A percentile compares a stretch with the other conserved stretches of the same genome.
phyloP scores from a whole-genome alignment of 2,888 invertebrate species.

The Oasisia sp. region DNA sequence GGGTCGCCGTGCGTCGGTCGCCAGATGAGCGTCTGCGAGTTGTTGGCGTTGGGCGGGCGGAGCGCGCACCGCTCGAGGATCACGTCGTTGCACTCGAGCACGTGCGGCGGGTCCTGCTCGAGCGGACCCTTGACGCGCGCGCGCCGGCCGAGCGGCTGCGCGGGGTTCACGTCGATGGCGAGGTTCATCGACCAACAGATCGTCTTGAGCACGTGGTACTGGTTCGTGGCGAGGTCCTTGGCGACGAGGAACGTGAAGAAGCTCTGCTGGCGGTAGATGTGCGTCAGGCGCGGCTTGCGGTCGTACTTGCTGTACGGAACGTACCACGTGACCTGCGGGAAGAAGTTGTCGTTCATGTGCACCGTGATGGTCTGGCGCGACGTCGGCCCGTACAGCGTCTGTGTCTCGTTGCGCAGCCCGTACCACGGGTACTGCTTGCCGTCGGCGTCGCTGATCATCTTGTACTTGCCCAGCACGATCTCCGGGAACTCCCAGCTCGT shows the following conservation, averaged over 20 bases:
- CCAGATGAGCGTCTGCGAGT: constrained; percentile 64
- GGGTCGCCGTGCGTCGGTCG: constrained; percentile 55
- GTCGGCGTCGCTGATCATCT: constrained; percentile 65
- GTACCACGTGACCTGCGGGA: constrained; percentile 63
- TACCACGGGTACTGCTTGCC: constrained; percentile 65
- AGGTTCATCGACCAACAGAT: constrained; percentile 61
- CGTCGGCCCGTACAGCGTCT: constrained; percentile 59
- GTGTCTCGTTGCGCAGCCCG: constrained; percentile 54
- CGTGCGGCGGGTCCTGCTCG: constrained; percentile 39
- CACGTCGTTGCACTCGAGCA: constrained; percentile 29
- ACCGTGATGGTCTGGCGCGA: constrained; percentile 57
- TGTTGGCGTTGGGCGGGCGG: constrained; percentile 62
- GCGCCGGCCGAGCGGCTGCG: constrained; percentile 56
- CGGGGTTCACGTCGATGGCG: constrained; percentile 61
- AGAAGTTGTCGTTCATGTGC: constrained; percentile 66
- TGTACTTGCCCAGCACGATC: constrained; percentile 59
- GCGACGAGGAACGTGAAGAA: constrained; percentile 65
- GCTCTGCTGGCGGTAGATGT: constrained; percentile 62
- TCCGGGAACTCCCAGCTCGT: constrained; percentile 67
- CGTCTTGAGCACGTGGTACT: constrained; percentile 61
- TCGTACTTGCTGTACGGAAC: constrained; percentile 61
- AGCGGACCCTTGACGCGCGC: constrained; percentile 47
- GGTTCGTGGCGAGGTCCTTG: constrained; percentile 59
- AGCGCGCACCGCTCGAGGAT: constrained; percentile 49
- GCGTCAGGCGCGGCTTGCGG: constrained; percentile 59